Evolutionary conservation across 1,140 invertebrate species (phyloP).

Genomic region (Drosophila biarmipes): DNA sequence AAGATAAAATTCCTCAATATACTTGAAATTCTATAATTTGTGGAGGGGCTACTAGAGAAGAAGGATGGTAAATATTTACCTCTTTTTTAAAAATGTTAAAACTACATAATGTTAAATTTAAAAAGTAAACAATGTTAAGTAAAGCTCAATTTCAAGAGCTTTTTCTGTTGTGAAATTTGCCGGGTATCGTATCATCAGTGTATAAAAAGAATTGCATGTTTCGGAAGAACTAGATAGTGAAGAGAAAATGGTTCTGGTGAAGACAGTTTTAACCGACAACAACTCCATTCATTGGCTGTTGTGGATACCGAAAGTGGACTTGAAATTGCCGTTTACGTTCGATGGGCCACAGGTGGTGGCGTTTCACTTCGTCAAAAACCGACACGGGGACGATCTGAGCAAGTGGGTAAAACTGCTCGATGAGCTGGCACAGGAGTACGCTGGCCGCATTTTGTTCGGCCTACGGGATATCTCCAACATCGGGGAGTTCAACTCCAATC

Average conservation of each 20-base stretch:
- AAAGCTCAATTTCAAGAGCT: constrained; percentile 11
- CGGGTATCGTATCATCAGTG: background rate
- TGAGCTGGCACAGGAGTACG: constrained; percentile 26
- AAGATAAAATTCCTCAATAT: background rate
- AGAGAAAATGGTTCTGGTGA: background rate
- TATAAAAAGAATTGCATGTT: constrained; percentile 3
- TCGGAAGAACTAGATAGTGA: background rate
- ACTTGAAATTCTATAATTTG: no score
- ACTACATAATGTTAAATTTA: background rate
- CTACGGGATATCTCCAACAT: constrained; percentile 35
- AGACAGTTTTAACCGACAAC: background rate
- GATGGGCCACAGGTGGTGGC: constrained; percentile 27
- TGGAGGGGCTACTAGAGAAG: no score
- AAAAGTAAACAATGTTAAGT: constrained; percentile 22
- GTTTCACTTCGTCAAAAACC: constrained; percentile 31
- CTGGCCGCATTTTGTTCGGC: constrained; percentile 25
- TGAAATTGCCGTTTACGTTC: background rate
- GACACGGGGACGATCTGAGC: background rate
- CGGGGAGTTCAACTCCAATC: constrained; percentile 1
- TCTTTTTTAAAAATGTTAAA: background rate
- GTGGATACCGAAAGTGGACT: background rate
- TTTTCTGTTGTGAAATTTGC: constrained; percentile 27
- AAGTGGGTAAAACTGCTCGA: constrained; percentile 33
- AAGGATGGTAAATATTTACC: no score
- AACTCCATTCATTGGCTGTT: constrained; percentile 12